Evolutionary conservation across 2,113 vertebrate species (phyloP).

Genomic region (Misgurnus mizolepis): DNA sequence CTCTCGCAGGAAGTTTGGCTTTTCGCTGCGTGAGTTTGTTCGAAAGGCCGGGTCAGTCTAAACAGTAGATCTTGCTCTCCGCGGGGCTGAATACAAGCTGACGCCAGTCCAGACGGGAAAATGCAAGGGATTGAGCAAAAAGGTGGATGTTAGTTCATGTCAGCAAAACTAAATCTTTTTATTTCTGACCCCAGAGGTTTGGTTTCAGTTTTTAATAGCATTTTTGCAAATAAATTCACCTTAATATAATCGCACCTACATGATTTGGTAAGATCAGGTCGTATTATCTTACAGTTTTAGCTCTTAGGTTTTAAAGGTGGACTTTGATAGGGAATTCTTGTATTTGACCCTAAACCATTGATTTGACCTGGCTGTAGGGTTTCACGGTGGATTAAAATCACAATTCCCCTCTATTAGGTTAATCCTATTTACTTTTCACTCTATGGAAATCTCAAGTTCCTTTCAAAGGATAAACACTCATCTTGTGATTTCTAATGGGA

Average conservation of each 20-base stretch:
- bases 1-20: constrained; percentile 17
- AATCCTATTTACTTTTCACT: constrained; percentile 26
- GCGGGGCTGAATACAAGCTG: background rate
- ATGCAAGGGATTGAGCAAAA: background rate
- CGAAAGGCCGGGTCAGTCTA: constrained; percentile 1
- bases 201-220: constrained; percentile 17
- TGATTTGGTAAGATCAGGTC: background rate
- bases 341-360: background rate
- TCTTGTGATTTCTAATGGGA: constrained; percentile 1
- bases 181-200: constrained; percentile 8
- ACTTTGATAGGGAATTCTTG: background rate
- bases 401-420: constrained; percentile 9
- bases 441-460: background rate
- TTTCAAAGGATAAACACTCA: background rate
- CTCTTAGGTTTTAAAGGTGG: background rate
- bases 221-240: constrained; percentile 8
- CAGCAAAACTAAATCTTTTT: constrained; percentile 36
- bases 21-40: constrained; percentile 5
- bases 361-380: background rate
- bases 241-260: background rate
- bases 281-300: background rate
- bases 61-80: constrained; percentile 1
- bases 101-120: constrained; percentile 2
- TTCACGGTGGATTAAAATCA: constrained; percentile 8
- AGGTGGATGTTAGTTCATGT: constrained; percentile 5